Evolutionary conservation across 2,113 vertebrate genomes (phyloP).

Genomic region (Brienomyrus brachyistius): DNA sequence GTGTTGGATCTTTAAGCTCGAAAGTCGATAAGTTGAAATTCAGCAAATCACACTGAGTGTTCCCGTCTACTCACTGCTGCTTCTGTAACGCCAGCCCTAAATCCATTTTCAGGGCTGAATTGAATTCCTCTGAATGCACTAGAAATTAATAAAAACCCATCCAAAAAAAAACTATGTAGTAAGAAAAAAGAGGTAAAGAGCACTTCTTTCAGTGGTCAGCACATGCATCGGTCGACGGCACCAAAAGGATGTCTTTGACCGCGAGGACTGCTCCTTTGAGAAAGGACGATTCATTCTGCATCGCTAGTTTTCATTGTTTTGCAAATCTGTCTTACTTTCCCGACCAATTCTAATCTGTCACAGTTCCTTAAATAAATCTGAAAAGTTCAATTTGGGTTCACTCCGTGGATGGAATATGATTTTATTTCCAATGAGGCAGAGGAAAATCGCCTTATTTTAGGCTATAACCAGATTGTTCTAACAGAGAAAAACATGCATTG

Average conservation of each 20-base stretch:
- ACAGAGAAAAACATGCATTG: background rate
- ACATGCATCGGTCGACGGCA: background rate
- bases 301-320: conserved; percentile 10
- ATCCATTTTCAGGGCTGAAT: conserved; percentile 8
- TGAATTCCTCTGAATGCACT: background rate
- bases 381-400: conserved; percentile 18
- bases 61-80: too few species aligned
- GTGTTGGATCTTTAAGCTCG: background rate
- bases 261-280: background rate
- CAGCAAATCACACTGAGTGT: background rate
- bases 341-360: conserved; percentile 5
- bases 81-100: background rate
- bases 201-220: background rate
- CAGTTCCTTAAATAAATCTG: conserved; percentile 13
- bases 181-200: background rate
- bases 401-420: background rate
- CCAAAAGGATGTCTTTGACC: background rate
- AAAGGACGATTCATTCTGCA: background rate
- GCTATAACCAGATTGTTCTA: background rate
- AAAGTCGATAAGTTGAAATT: background rate
- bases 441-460: background rate
- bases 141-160: background rate
- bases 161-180: background rate
- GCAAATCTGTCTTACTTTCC: conserved; percentile 17
- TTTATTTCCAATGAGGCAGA: conserved; percentile 5